A percentile compares a stretch with the other conserved stretches of the same genome.
Evolutionary conservation across 2,797 vertebrate species (phyloP).

Genomic region (Urosaurus nigricauda): DNA sequence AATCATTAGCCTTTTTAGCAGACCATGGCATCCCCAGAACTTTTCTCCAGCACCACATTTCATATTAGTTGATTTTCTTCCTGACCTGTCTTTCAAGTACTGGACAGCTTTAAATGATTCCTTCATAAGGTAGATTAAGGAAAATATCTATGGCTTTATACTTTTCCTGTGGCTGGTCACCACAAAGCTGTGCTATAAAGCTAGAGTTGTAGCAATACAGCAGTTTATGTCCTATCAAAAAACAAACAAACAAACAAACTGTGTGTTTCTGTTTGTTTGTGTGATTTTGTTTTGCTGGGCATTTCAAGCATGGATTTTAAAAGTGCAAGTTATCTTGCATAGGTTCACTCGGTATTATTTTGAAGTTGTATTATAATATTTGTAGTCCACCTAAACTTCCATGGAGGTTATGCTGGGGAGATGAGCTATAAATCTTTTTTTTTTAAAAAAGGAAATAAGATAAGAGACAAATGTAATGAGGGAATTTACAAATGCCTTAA

Average conservation of each 20-base stretch:
- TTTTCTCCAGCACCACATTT: no score
- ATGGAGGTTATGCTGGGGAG: background rate
- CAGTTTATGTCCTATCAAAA: background rate
- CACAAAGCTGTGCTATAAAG: background rate
- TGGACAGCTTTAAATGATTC: background rate
- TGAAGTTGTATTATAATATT: background rate
- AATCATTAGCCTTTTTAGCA: no score
- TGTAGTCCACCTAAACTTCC: background rate
- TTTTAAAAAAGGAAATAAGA: slow-evolving; percentile 34
- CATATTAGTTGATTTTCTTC: no score
- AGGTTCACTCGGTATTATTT: background rate
- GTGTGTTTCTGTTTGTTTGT: background rate
- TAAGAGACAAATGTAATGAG: slow-evolving; percentile 30
- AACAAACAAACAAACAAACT: no score
- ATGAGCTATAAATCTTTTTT: slow-evolving; percentile 74
- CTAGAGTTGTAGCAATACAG: background rate
- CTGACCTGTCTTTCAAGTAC: no score
- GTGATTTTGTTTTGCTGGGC: background rate
- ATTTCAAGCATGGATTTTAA: background rate
- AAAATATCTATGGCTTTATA: background rate
- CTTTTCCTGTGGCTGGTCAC: background rate
- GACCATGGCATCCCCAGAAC: no score
- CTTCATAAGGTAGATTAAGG: no score
- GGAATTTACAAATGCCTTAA: slow-evolving; percentile 33
- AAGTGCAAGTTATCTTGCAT: background rate